Evolutionary conservation across 2,797 vertebrate genomes (phyloP).

Genomic region (Acrossocheilus fasciatus): DNA sequence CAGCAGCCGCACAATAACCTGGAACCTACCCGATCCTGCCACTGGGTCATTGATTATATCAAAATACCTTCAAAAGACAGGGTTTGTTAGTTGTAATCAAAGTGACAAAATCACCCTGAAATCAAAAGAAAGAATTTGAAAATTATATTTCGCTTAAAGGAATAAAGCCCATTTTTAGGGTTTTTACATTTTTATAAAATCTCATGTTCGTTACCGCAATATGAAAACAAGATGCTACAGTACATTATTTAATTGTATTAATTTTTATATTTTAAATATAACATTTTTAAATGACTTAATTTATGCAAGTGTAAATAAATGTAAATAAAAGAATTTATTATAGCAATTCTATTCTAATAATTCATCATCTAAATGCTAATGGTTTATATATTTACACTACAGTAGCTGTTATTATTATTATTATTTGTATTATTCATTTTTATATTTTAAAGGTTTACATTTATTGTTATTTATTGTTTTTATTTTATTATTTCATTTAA

Average conservation of each 20-base stretch:
- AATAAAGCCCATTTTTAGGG: background rate
- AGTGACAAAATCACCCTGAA: background rate
- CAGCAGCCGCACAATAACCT: conserved; percentile 84
- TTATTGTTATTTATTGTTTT: background rate
- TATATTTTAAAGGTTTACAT: background rate
- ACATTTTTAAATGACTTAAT: background rate
- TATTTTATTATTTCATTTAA: no score
- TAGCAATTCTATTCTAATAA: no score
- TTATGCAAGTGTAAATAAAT: background rate
- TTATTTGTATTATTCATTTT: background rate
- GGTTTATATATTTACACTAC: no score
- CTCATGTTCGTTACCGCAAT: background rate
- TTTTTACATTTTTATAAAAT: background rate
- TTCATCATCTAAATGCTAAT: no score
- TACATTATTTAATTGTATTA: background rate
- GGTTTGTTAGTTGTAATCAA: background rate
- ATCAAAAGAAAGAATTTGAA: background rate
- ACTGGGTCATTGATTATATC: conserved; percentile 80
- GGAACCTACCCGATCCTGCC: conserved; percentile 79
- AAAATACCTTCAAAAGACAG: conserved; percentile 72
- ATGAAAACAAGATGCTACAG: background rate
- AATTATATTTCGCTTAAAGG: background rate
- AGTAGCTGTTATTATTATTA: no score
- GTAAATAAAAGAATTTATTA: no score
- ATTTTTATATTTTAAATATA: background rate